Conservation (phyloP, 2,888 invertebrate species). For the Drosophila nigritarsus region DNA sequence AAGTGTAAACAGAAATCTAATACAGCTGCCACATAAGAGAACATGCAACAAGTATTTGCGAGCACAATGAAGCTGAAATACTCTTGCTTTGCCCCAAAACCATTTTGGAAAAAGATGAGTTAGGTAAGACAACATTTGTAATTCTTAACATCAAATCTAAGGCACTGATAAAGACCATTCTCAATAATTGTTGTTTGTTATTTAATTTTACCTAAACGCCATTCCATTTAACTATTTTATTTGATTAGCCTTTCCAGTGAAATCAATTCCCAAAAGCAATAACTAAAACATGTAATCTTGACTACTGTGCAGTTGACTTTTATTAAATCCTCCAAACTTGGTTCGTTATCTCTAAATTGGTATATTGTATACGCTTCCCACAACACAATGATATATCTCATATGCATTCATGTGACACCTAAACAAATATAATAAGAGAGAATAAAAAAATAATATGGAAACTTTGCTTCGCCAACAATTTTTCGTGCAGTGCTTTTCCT, state of each 20-base stretch:
- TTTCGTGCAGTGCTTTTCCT: constrained; percentile 41
- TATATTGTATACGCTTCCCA: background rate
- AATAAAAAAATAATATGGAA: constrained; percentile 15
- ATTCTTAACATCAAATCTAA: background rate
- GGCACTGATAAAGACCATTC: background rate
- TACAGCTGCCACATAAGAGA: constrained; percentile 13
- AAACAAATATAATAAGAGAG: constrained; percentile 12
- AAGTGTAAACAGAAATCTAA: constrained; percentile 68
- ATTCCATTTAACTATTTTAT: background rate
- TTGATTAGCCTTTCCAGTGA: background rate
- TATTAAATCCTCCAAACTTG: background rate
- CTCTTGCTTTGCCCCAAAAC: constrained; percentile 5
- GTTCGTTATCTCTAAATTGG: background rate
- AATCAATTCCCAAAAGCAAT: background rate
- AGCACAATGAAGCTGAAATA: constrained; percentile 18
- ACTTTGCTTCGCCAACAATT: constrained; percentile 47
- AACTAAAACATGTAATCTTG: background rate
- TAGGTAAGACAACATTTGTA: background rate
- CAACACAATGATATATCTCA: constrained; percentile 15
- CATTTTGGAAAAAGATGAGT: background rate
- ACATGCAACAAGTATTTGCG: background rate
- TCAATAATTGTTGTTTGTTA: background rate
- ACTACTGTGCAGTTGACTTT: background rate
- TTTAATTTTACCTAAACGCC: background rate
- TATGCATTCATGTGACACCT: constrained; percentile 34